Evolutionary conservation across 2,797 vertebrate genomes (phyloP).

Genomic region (Myotis vivesi): DNA sequence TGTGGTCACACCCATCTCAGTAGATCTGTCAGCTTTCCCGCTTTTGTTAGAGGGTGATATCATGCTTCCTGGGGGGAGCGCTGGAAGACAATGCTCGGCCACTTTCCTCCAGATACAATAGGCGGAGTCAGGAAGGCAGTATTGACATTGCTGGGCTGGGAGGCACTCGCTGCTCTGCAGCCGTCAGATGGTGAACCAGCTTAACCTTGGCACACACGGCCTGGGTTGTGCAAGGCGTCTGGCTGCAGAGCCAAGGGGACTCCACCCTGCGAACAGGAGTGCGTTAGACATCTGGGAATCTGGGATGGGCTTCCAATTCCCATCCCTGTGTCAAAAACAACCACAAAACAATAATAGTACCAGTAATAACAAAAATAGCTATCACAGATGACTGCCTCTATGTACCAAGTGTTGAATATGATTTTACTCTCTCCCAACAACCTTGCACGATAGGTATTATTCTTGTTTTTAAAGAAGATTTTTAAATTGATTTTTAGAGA

Average conservation of each 20-base stretch:
- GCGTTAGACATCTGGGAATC: conserved; percentile 71
- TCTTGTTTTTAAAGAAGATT: neutral
- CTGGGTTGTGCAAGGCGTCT: conserved; percentile 73
- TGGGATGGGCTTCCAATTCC: conserved; percentile 54
- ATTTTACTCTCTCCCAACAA: neutral
- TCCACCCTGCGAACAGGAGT: conserved; percentile 77
- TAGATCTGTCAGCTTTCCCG: conserved; percentile 89
- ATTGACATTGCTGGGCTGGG: conserved; percentile 83
- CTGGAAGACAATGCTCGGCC: conserved; percentile 85
- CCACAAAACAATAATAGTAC: conserved; percentile 21
- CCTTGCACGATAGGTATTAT: neutral
- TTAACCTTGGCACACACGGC: conserved; percentile 76
- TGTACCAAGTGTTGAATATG: neutral
- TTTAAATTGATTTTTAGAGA: neutral
- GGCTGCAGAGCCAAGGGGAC: conserved; percentile 71
- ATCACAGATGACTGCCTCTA: neutral
- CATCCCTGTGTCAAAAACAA: conserved; percentile 60
- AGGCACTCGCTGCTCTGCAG: conserved; percentile 53
- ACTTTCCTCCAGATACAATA: conserved; percentile 85
- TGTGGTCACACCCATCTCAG: conserved; percentile 84
- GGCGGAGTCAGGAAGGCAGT: conserved; percentile 87
- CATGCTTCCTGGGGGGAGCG: conserved; percentile 87
- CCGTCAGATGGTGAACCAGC: conserved; percentile 72
- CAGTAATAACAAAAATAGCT: conserved; percentile 43
- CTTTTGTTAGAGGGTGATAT: conserved; percentile 89